These are phyloP conservation scores for Cinclus mexicanus DNA, from an alignment of 2,113 vertebrate species.

Conservation along the genomic window DNA sequence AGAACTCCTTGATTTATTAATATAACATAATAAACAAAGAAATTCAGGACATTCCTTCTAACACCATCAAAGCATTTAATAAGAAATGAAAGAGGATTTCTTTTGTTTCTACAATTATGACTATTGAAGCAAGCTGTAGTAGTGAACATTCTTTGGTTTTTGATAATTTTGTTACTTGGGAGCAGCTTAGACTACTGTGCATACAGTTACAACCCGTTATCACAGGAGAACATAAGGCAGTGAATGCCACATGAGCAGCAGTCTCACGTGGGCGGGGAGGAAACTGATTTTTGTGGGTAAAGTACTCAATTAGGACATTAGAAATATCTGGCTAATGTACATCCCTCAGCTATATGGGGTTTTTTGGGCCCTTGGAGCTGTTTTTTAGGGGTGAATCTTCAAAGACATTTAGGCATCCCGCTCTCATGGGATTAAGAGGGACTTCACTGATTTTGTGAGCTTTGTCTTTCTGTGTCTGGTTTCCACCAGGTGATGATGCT, in stretches of 20 bases:
- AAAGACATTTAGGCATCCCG: not conserved
- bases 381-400: not conserved
- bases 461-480: not conserved
- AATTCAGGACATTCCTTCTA: not conserved
- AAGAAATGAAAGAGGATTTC: constrained; percentile 23
- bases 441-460: not conserved
- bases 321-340: not conserved
- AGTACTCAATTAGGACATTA: not conserved
- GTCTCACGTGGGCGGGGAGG: not conserved
- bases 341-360: not conserved
- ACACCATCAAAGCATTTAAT: constrained; percentile 28
- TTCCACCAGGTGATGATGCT: not conserved
- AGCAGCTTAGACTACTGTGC: not conserved
- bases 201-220: not conserved
- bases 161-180: constrained; percentile 27
- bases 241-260: not conserved
- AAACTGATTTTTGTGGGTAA: not conserved
- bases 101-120: constrained; percentile 25
- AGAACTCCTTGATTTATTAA: not conserved
- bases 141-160: not conserved
- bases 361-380: not conserved
- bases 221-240: not conserved
- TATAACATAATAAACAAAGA: not conserved
- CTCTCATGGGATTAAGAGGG: not conserved
- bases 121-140: not conserved